Conservation (phyloP, 2,888 invertebrate species). For the Pherbina coryleti region DNA sequence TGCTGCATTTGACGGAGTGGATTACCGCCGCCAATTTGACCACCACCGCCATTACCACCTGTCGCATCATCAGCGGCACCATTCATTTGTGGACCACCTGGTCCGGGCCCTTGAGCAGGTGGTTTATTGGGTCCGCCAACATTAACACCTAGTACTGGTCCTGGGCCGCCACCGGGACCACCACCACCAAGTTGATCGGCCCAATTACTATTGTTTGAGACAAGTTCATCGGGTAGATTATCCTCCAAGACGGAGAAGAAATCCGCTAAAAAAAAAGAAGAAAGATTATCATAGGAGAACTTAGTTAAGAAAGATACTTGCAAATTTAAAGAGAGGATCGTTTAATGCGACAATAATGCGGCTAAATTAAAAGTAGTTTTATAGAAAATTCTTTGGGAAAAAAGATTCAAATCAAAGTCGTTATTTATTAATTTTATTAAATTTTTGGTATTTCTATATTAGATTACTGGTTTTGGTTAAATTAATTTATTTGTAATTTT, state of each 20-base stretch:
- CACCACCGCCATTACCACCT: constrained; percentile 72
- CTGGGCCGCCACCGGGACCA: constrained; percentile 74
- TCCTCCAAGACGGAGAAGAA: constrained; percentile 89
- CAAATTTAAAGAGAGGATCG: no score
- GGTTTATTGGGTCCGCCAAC: constrained; percentile 77
- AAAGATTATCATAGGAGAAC: no score
- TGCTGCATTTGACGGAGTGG: constrained; percentile 71
- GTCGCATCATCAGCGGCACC: constrained; percentile 73
- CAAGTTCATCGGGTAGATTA: constrained; percentile 91
- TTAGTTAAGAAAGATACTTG: no score
- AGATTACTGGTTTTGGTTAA: no score
- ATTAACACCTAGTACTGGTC: constrained; percentile 76
- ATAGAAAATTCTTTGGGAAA: no score
- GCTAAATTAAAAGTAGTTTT: no score
- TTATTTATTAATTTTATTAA: no score
- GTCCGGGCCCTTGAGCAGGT: constrained; percentile 86
- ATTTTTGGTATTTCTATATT: no score
- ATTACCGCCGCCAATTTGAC: constrained; percentile 51
- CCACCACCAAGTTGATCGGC: constrained; percentile 75
- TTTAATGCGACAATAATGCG: no score
- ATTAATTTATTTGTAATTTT: no score
- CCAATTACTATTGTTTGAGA: constrained; percentile 80
- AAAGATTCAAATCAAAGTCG: no score
- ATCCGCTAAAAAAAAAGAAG: constrained; percentile 76
- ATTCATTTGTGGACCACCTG: constrained; percentile 78